Base-by-base conservation (phyloP, 2,888 invertebrate species). In the Caradrina kadenii region DNA sequence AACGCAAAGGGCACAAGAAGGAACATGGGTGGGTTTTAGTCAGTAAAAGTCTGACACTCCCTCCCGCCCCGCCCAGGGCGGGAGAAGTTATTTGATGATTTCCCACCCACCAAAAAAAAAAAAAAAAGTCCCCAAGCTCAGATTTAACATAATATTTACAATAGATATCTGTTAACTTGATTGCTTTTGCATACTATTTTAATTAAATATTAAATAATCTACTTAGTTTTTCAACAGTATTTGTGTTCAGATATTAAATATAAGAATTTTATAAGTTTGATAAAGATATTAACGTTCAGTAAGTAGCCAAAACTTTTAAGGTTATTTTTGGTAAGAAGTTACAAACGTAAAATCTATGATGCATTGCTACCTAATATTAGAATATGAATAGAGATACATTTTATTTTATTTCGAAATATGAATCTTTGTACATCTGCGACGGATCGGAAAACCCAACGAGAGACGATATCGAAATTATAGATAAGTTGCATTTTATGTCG, bases 401-500 rank as follows among this genome's bases (percentile, higher is more conserved):
- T 22, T 17, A 72, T 19, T 42, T 72, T 39, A 49, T 63, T 22
- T 54, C 4, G 54, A 62, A 1, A 45, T 19, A 11, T 2, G 17
- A 64, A 64, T 50, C 17, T 45, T 22, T 8, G 35, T 63, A 50
- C 49, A 64, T 73, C 54, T 72, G 72, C 42, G 50, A 22, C 31
- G 0, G 49, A 63, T 22, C 10, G 53, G 54, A 17, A 45, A 70
- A 61, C 68, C 8, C 56, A 73, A 45, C 55, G 35, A 61, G 70
- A 45, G 55, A 26, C 59, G 74, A 77, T 70, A 77, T 69, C 15
- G 26, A 61, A 63, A 71, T 78, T 67, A 81, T 63, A 79, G 72
- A 74, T 79, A 73, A 69, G 71, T 70, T 75, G 66, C 75, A 75
- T 82, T 80, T 69, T 54, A 56, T 73, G 76, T 75, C 60, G 61